These are phyloP conservation scores for Campylorhamphus procurvoides DNA, from an alignment of 2,113 vertebrate species.

Conservation along the genomic window DNA sequence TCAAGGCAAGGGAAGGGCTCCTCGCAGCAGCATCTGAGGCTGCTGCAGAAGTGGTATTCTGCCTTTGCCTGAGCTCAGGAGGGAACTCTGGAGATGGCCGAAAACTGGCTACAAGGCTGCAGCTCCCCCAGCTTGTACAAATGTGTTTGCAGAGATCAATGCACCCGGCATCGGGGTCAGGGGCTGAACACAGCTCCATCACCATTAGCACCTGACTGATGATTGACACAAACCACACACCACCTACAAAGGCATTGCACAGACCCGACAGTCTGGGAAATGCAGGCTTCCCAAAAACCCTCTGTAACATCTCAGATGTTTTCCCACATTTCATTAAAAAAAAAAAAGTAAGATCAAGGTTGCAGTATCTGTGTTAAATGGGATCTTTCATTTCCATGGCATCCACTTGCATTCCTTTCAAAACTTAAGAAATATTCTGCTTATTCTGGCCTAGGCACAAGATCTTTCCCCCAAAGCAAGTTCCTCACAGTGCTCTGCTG, in stretches of 20 bases:
- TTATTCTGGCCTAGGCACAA: background rate
- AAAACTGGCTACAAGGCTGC: background rate
- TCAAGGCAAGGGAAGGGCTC: background rate
- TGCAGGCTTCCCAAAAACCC: background rate
- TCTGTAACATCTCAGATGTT: constrained; percentile 2
- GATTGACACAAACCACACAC: constrained; percentile 59
- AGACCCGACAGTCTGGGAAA: constrained; percentile 4
- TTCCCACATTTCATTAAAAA: background rate
- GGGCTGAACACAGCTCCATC: background rate
- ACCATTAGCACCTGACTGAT: constrained; percentile 46
- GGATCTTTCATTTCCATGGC: background rate
- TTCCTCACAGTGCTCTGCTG: background rate
- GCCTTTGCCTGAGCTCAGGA: background rate
- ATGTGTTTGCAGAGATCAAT: constrained; percentile 1
- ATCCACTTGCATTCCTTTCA: background rate
- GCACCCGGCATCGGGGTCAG: background rate
- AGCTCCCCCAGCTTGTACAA: constrained; percentile 23
- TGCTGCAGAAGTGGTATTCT: background rate
- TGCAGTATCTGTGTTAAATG: background rate
- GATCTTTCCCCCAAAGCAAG: background rate
- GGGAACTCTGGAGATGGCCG: background rate
- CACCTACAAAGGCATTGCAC: constrained; percentile 25
- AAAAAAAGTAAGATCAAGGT: background rate
- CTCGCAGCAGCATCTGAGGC: background rate
- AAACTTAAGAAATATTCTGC: background rate